Conservation (phyloP, 2,113 vertebrate genomes). For the Bungarus multicinctus region DNA sequence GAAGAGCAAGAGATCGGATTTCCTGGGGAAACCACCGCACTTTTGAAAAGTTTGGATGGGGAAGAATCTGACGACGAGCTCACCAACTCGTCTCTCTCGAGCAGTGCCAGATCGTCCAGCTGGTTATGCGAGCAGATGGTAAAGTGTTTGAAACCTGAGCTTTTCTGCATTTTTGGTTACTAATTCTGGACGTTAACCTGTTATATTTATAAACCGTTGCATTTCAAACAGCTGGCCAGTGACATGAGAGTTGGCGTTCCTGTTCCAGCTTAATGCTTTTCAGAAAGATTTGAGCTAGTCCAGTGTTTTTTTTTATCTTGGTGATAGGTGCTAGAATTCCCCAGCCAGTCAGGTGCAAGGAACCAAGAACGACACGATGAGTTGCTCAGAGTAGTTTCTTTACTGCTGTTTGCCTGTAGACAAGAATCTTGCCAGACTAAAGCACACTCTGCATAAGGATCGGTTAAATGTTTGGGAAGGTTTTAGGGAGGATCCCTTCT, state of each 20-base stretch:
- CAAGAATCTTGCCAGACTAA: not conserved
- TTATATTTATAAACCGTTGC: not conserved
- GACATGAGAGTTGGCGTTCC: not conserved
- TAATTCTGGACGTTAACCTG: not conserved
- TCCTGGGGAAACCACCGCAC: not conserved
- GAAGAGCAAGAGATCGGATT: conserved; percentile 10
- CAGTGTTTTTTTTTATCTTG: not conserved
- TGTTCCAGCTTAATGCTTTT: not conserved
- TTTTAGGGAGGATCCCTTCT: not conserved
- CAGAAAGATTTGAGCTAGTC: not conserved
- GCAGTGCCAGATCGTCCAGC: not conserved
- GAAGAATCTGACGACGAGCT: not conserved
- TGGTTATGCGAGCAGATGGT: not conserved
- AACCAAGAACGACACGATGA: not conserved
- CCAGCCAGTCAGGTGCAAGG: not conserved
- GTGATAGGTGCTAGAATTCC: not conserved
- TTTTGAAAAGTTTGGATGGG: not conserved
- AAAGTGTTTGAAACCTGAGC: not conserved
- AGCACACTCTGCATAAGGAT: not conserved
- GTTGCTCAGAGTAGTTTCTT: not conserved
- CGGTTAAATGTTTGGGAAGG: not conserved
- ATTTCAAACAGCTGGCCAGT: not conserved
- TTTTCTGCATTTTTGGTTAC: not conserved
- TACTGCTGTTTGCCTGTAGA: not conserved
- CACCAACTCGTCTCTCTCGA: not conserved